Conservation (phyloP, 2,888 invertebrate genomes). For the Clanis bilineata region DNA sequence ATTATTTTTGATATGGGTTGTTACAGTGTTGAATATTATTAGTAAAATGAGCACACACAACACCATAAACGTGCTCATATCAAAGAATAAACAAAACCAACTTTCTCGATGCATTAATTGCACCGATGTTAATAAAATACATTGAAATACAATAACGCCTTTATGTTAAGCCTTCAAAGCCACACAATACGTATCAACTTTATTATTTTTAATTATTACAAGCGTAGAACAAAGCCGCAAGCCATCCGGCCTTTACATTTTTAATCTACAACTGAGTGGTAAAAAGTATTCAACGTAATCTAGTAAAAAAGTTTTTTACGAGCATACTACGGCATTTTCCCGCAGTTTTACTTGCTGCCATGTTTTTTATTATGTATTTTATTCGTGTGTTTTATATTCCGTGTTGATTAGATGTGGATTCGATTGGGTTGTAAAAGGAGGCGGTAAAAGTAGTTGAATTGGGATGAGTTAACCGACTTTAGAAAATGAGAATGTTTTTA, state of each 20-base stretch:
- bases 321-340: neutral
- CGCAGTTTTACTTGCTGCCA: constrained; percentile 1
- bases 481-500: no score
- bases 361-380: constrained; percentile 4
- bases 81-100: no score
- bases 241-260: constrained; percentile 24
- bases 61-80: no score
- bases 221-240: constrained; percentile 22
- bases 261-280: constrained; percentile 27
- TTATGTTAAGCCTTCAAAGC: neutral
- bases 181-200: constrained; percentile 24
- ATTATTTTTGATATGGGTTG: no score
- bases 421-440: neutral
- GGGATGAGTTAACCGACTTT: neutral
- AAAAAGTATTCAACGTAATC: constrained; percentile 15
- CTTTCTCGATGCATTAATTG: no score
- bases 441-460: constrained; percentile 9
- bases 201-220: constrained; percentile 30
- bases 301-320: constrained; percentile 10
- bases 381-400: constrained; percentile 1
- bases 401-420: constrained; percentile 4
- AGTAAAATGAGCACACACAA: no score
- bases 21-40: no score
- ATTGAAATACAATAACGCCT: no score
- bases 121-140: no score